A percentile compares a stretch with the other conserved stretches of the same genome.
Evolutionary conservation across 2,888 invertebrate species (phyloP).

Genomic region (Coenonympha glycerion): DNA sequence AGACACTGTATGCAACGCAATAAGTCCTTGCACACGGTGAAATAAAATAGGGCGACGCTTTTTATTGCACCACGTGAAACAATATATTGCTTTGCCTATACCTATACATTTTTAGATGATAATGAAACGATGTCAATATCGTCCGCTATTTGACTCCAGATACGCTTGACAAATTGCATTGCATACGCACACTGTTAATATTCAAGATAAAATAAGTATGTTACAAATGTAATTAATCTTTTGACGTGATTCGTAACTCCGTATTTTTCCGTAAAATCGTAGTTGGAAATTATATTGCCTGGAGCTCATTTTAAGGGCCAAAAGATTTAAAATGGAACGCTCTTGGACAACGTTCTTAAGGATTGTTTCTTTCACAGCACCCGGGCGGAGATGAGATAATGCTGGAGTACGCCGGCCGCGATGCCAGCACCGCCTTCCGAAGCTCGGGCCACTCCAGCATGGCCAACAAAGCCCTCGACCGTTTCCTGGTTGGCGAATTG

Average conservation of each 20-base stretch:
- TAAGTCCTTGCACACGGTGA: too few relatives aligned
- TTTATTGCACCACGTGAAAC: too few relatives aligned
- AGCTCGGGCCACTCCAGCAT: constrained; percentile 84
- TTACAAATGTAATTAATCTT: too few relatives aligned
- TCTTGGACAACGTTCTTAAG: background rate
- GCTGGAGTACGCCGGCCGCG: constrained; percentile 88
- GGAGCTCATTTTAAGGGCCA: too few relatives aligned
- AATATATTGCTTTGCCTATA: too few relatives aligned
- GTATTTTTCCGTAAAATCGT: too few relatives aligned
- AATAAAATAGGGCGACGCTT: too few relatives aligned
- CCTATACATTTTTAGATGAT: background rate
- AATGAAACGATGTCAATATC: background rate
- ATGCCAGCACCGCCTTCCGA: constrained; percentile 88
- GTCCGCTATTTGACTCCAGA: background rate
- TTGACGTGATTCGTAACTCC: too few relatives aligned
- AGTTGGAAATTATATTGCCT: too few relatives aligned
- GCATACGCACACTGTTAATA: background rate
- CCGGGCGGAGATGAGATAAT: constrained; percentile 89
- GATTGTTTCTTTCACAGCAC: constrained; percentile 72
- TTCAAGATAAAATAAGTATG: background rate
- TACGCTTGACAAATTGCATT: background rate
- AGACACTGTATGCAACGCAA: background rate
- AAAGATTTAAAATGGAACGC: too few relatives aligned
- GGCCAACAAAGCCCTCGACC: constrained; percentile 79
- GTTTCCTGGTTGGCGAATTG: constrained; percentile 85